Conservation (phyloP, 92 coral and sea anemone genomes). For the Hydrozoanthus gracilis region DNA sequence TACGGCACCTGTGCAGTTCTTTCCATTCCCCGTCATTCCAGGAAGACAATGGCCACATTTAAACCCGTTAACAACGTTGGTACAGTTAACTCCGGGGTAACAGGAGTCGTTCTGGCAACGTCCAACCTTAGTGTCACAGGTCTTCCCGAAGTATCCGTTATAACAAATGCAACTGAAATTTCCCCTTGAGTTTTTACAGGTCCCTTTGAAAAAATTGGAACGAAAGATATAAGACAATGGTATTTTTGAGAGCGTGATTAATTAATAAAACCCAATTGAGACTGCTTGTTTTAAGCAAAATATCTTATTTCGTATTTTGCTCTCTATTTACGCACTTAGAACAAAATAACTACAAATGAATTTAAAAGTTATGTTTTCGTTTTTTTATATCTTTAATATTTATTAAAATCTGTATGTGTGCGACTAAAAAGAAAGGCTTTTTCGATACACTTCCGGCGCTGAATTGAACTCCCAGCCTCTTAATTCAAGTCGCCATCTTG, state of each 20-base stretch:
- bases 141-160: background rate
- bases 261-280: no score
- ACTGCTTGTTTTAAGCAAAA: no score
- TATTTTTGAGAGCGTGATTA: no score
- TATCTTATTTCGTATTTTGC: no score
- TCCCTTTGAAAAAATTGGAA: background rate
- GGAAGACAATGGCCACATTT: background rate
- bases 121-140: background rate
- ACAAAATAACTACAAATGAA: no score
- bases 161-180: background rate
- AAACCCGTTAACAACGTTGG: slow-evolving; percentile 7
- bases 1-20: background rate
- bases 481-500: background rate
- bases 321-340: no score
- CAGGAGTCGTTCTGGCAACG: background rate
- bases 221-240: background rate
- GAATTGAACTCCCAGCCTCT: no score
- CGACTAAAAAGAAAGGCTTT: no score
- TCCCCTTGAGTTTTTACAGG: background rate
- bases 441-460: no score
- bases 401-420: no score
- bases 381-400: no score
- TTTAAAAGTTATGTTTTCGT: no score
- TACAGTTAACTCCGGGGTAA: background rate
- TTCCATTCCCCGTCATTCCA: background rate